Conservation (phyloP, 2,888 invertebrate species). For the Hydroisotoma schaefferi region DNA sequence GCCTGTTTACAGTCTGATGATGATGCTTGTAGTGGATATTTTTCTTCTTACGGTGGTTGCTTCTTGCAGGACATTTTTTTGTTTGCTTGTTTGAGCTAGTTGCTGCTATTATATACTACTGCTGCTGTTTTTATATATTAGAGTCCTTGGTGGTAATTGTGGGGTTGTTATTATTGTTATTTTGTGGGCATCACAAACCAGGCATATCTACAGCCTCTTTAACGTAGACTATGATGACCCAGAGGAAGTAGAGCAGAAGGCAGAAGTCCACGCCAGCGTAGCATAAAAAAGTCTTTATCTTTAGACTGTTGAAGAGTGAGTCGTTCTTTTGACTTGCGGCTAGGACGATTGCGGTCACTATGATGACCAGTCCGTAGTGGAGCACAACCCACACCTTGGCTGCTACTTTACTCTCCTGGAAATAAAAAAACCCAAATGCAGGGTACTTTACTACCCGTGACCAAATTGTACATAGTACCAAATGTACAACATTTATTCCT, state of each 20-base stretch:
- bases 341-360: conserved; percentile 48
- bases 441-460: no score
- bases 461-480: no score
- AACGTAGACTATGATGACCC: conserved; percentile 49
- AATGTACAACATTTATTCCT: no score
- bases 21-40: no score
- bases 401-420: conserved; percentile 48
- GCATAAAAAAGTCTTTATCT: conserved; percentile 47
- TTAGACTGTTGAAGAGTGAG: conserved; percentile 42
- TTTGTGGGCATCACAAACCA: conserved; percentile 26
- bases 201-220: conserved; percentile 48
- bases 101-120: no score
- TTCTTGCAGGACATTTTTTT: no score
- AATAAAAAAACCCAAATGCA: no score
- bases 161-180: not conserved
- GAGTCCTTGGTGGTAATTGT: no score
- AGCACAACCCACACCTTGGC: conserved; percentile 48
- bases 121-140: no score
- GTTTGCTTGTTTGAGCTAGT: no score
- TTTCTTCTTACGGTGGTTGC: no score
- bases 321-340: conserved; percentile 48
- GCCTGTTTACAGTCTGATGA: no score
- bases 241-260: conserved; percentile 48
- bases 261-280: conserved; percentile 47
- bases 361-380: conserved; percentile 46